Base-by-base conservation (phyloP, 2,888 invertebrate species). In the Eupsilia transversa region DNA sequence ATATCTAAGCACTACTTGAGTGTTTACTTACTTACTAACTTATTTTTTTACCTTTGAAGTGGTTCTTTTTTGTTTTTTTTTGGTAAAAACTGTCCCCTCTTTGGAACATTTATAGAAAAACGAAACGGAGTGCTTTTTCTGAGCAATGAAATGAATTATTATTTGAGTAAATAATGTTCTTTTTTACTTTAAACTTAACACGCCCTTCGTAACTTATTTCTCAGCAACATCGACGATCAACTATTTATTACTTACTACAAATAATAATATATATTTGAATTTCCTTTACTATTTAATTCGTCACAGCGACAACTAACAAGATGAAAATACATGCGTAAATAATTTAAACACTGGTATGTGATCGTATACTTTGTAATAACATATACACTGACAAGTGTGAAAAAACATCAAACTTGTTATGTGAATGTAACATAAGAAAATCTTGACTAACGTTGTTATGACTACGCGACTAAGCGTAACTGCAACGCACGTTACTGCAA, bases 281-380 rank as follows among this genome's bases (percentile, higher is more conserved):
- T 60, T 49, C 46, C 4, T 60, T 14, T 49, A 38, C 30, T 56
- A 63, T 80, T n/a, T n/a, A n/a, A n/a, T n/a, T 82, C 41, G 79
- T 69, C 71, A 75, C 75, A 78, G 38, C 20, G n/a, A 35, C 7
- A 9, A 20, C 5, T 57, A 70, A 68, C 72, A 30, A 81, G 43
- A 75, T 75, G 67, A 77, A 70, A 65, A 60, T 23, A 54, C 30
- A 27, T 12, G 35, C 59, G 59, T 81, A 17, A 27, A 65, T 65
- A 79, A 69, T 72, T 14, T 68, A 23, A 38, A 38, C 5, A 77
- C 38, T 33, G 57, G 65, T 68, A 33, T 10, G 4, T 46, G 14
- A 27, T 65, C 9, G 60, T 66, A 35, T 20, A 69, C 9, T 46
- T 56, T 35, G 4, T 17, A 33, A 72, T 49, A 64, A 59, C 17